phyloP scores from a whole-genome alignment of 2,888 invertebrate genomes.

The Endotricha flammealis region DNA sequence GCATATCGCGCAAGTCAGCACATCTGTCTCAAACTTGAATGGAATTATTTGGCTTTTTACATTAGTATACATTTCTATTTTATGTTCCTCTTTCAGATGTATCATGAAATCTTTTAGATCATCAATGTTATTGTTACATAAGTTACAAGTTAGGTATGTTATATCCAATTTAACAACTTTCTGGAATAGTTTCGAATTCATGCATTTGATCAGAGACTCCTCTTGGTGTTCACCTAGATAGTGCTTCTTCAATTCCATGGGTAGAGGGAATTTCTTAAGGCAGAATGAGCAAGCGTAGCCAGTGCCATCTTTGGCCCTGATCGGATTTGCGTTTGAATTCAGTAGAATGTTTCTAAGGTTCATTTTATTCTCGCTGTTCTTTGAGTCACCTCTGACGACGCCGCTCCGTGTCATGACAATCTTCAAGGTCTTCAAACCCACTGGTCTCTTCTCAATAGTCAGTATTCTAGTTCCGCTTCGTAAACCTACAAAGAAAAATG shows the following conservation, averaged over 20 bases:
- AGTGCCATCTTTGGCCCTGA: constrained; percentile 33
- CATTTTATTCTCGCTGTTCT: constrained; percentile 26
- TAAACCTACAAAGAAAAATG: constrained; percentile 40
- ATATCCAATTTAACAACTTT: constrained; percentile 47
- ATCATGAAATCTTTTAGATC: constrained; percentile 34
- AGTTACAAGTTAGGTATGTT: constrained; percentile 38
- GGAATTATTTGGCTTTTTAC: constrained; percentile 47
- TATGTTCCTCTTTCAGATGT: constrained; percentile 35
- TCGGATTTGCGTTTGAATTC: constrained; percentile 48
- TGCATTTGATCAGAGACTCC: constrained; percentile 32
- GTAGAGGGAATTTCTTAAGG: constrained; percentile 31
- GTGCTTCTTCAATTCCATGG: constrained; percentile 40
- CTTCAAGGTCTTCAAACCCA: constrained; percentile 7
- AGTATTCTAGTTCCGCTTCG: constrained; percentile 32
- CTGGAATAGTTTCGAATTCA: constrained; percentile 30
- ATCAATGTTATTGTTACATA: constrained; percentile 33
- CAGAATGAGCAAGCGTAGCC: constrained; percentile 48
- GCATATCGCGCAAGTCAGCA: constrained; percentile 44
- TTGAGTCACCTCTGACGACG: no score
- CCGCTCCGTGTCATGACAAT: not conserved
- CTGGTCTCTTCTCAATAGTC: constrained; percentile 27
- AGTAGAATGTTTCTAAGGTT: constrained; percentile 39
- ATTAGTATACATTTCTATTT: constrained; percentile 32
- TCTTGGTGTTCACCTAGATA: constrained; percentile 41
- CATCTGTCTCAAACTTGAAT: constrained; percentile 47